phyloP scores from a whole-genome alignment of 2,888 invertebrate species.

The Lamproptera curius region DNA sequence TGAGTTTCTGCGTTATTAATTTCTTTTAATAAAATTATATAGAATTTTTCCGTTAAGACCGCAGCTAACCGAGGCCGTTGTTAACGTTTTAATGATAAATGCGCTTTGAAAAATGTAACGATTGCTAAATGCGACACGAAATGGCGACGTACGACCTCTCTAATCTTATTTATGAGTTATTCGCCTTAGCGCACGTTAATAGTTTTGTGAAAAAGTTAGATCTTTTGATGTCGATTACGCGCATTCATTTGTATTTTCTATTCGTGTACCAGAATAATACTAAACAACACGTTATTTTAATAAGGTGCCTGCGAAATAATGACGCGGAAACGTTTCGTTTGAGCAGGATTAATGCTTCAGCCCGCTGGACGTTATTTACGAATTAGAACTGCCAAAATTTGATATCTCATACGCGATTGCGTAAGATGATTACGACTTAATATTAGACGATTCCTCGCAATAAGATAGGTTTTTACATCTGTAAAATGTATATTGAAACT shows the following conservation, averaged over 20 bases:
- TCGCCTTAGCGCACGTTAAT: conserved; percentile 62
- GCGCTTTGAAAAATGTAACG: conserved; percentile 60
- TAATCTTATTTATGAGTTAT: conserved; percentile 68
- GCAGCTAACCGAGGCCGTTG: conserved; percentile 43
- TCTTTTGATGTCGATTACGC: conserved; percentile 66
- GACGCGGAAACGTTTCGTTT: conserved; percentile 39
- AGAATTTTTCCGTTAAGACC: conserved; percentile 33
- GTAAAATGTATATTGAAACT: too few relatives aligned
- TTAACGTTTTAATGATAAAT: conserved; percentile 64
- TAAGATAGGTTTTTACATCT: too few relatives aligned
- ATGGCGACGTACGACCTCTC: conserved; percentile 56
- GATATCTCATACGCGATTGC: not conserved
- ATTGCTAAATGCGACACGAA: conserved; percentile 62
- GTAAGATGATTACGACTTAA: conserved; percentile 7
- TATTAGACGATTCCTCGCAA: too few relatives aligned
- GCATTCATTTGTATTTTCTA: conserved; percentile 56
- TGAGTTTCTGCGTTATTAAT: conserved; percentile 31
- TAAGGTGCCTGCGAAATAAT: conserved; percentile 38
- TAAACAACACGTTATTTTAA: conserved; percentile 51
- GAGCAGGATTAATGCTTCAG: conserved; percentile 40
- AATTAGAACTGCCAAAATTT: conserved; percentile 10
- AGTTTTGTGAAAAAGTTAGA: conserved; percentile 50
- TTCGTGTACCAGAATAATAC: conserved; percentile 44
- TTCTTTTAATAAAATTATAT: conserved; percentile 34
- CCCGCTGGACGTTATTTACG: conserved; percentile 14